Evolutionary conservation across 2,113 vertebrate species (phyloP).

Genomic region (Forbesichthys papilliferus): DNA sequence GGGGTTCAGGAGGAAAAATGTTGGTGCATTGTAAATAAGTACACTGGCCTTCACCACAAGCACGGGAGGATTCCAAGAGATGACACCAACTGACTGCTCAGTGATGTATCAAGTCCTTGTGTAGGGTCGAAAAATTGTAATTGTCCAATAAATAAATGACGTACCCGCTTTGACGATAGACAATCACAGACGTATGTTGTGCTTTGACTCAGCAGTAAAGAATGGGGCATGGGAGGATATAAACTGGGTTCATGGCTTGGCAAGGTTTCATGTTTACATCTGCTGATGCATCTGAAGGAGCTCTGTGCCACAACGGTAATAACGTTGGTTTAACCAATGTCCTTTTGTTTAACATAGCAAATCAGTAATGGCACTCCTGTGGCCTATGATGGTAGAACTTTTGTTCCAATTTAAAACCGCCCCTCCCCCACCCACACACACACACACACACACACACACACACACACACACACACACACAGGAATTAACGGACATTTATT

Average conservation of each 20-base stretch:
- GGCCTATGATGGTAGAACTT: background rate
- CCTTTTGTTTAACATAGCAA: conserved; percentile 1
- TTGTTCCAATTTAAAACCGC: background rate
- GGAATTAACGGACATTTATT: no score
- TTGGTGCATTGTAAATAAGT: conserved; percentile 38
- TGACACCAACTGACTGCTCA: conserved; percentile 32
- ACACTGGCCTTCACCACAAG: background rate
- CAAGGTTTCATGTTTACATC: conserved; percentile 40
- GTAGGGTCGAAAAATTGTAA: background rate
- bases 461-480: no score
- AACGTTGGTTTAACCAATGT: conserved; percentile 18
- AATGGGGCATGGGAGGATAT: conserved; percentile 19
- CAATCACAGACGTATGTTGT: conserved; percentile 28
- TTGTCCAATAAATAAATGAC: no score
- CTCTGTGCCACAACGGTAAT: conserved; percentile 37
- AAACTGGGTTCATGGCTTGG: conserved; percentile 48
- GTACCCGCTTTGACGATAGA: background rate
- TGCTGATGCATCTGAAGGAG: conserved; percentile 17
- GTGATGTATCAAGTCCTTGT: conserved; percentile 50
- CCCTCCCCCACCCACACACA: no score
- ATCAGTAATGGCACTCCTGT: conserved; percentile 36
- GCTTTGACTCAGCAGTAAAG: conserved; percentile 16
- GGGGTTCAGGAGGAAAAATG: conserved; percentile 35
- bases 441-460: no score
- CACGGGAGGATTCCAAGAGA: conserved; percentile 28